A percentile compares a stretch with the other conserved stretches of the same genome.
Evolutionary conservation across 2,113 vertebrate species (phyloP).

Genomic region (Ailuropoda melanoleuca): DNA sequence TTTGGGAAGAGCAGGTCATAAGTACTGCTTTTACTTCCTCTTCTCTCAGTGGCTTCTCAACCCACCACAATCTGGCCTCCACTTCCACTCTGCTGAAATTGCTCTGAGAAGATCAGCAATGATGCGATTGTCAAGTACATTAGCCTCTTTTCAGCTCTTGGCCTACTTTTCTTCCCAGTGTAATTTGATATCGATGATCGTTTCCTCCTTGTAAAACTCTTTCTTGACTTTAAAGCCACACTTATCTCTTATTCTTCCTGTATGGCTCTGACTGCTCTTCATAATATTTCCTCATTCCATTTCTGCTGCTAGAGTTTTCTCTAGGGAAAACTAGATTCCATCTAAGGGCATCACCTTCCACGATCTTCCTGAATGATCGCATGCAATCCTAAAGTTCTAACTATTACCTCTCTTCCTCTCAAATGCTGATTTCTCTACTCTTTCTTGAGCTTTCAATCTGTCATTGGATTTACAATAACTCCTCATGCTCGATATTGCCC

Average conservation of each 20-base stretch:
- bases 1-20: neutral
- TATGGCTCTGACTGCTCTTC: neutral
- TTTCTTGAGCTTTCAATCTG: neutral
- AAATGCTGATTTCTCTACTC: neutral
- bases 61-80: neutral
- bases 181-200: neutral
- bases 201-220: neutral
- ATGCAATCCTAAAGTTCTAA: neutral
- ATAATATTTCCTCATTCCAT: neutral
- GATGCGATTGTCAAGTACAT: neutral
- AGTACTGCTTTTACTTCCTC: neutral
- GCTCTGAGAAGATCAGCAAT: conserved; percentile 14
- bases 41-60: neutral
- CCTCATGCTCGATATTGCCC: neutral
- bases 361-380: neutral
- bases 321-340: too few relatives aligned
- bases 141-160: neutral
- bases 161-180: neutral
- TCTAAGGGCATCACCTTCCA: neutral
- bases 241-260: neutral
- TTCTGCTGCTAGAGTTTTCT: neutral
- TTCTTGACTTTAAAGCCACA: neutral
- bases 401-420: neutral
- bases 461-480: neutral
- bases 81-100: neutral